A percentile compares a stretch with the other conserved stretches of the same genome.
These are phyloP conservation scores for Paramormyrops kingsleyae DNA, from an alignment of 2,113 vertebrate genomes.

Conservation along the genomic window DNA sequence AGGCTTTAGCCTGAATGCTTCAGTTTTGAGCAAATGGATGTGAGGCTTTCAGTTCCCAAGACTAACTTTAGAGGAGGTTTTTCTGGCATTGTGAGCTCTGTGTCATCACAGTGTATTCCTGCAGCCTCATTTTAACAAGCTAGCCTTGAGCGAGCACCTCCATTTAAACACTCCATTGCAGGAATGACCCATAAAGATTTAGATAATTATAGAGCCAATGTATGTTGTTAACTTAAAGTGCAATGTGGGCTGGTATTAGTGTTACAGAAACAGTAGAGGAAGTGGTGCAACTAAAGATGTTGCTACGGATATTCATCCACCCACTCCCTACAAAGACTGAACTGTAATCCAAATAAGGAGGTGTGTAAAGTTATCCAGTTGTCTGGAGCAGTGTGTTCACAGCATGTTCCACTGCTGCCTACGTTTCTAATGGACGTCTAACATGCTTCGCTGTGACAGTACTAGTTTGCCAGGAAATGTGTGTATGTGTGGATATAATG, in stretches of 20 bases:
- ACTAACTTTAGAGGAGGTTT: conserved; percentile 36
- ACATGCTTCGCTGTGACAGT: not conserved
- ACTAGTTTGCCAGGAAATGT: not conserved
- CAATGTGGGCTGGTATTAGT: not conserved
- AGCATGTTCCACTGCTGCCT: not conserved
- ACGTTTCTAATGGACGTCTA: not conserved
- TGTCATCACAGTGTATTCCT: not conserved
- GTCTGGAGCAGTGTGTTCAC: not conserved
- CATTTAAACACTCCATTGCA: not conserved
- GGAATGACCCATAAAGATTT: not conserved
- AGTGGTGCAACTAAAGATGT: not conserved
- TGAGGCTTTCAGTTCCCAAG: conserved; percentile 19
- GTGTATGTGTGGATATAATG: not conserved
- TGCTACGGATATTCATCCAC: not conserved
- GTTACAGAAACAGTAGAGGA: not conserved
- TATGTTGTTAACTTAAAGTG: not conserved
- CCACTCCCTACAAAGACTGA: not conserved
- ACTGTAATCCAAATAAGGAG: not conserved
- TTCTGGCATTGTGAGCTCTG: conserved; percentile 33
- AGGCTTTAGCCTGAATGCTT: conserved; percentile 7
- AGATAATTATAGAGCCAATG: not conserved
- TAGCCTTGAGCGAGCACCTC: not conserved
- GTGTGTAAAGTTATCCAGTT: not conserved
- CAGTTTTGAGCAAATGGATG: conserved; percentile 15
- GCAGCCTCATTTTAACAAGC: not conserved